phyloP scores from a whole-genome alignment of 2,888 invertebrate species.

The Rhingia rostrata region DNA sequence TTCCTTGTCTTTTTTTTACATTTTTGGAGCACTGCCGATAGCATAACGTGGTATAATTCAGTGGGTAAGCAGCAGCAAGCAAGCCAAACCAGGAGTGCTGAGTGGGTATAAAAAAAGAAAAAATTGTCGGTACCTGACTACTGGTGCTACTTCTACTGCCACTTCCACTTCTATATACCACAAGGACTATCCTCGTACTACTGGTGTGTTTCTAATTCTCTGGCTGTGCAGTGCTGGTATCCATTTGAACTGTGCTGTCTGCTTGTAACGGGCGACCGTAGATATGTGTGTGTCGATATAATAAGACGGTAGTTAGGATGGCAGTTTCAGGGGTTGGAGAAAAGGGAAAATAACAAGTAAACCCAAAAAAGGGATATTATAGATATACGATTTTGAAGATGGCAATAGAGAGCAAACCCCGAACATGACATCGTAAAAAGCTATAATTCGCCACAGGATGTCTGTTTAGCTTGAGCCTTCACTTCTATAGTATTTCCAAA shows the following conservation, averaged over 20 bases:
- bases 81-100: slow-evolving; percentile 71
- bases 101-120: slow-evolving; percentile 70
- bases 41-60: slow-evolving; percentile 74
- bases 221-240: slow-evolving; percentile 62
- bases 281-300: slow-evolving; percentile 51
- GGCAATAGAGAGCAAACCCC: slow-evolving; percentile 75
- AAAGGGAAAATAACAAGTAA: slow-evolving; percentile 59
- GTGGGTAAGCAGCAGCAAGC: slow-evolving; percentile 74
- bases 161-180: slow-evolving; percentile 54
- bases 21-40: slow-evolving; percentile 71
- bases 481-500: slow-evolving; percentile 62
- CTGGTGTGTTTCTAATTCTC: slow-evolving; percentile 66
- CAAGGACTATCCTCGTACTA: slow-evolving; percentile 60
- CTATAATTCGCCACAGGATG: slow-evolving; percentile 81
- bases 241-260: slow-evolving; percentile 69
- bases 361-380: slow-evolving; percentile 71
- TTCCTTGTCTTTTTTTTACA: slow-evolving; percentile 41
- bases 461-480: slow-evolving; percentile 79
- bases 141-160: slow-evolving; percentile 71
- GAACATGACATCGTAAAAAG: slow-evolving; percentile 77
- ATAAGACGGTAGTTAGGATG: slow-evolving; percentile 59
- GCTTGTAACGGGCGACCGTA: slow-evolving; percentile 52
- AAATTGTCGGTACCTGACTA: slow-evolving; percentile 59
- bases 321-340: slow-evolving; percentile 32
- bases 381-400: slow-evolving; percentile 75